A percentile compares a stretch with the other conserved stretches of the same genome.
Evolutionary conservation across 2,113 vertebrate genomes (phyloP).

Genomic region (Xerus inauris): DNA sequence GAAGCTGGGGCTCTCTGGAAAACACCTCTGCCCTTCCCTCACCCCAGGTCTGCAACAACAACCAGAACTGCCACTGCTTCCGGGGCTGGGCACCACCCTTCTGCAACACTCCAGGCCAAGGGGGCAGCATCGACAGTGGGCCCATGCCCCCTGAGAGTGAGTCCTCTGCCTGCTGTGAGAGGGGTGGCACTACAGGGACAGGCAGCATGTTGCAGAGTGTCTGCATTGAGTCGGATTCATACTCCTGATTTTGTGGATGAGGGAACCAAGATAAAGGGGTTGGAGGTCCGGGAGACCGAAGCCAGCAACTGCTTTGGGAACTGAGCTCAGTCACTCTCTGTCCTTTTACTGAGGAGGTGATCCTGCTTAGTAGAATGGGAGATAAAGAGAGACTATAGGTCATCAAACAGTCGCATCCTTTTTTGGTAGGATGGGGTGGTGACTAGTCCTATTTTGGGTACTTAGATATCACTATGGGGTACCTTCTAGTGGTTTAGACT

Average conservation of each 20-base stretch:
- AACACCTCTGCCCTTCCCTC: neutral
- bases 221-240: neutral
- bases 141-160: constrained; percentile 86
- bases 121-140: constrained; percentile 97
- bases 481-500: neutral
- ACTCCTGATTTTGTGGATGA: neutral
- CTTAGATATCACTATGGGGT: neutral
- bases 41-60: constrained; percentile 96
- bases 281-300: neutral
- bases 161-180: constrained; percentile 35
- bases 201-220: neutral
- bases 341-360: neutral
- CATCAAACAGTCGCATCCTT: neutral
- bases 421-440: neutral
- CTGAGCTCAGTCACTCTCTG: neutral
- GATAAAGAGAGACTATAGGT: neutral
- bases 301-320: neutral
- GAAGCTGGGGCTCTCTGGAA: neutral
- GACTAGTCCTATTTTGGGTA: neutral
- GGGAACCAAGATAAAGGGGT: neutral
- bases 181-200: neutral
- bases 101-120: constrained; percentile 90
- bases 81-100: constrained; percentile 94
- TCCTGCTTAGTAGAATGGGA: neutral
- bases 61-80: constrained; percentile 96